Evolutionary conservation across 2,797 vertebrate genomes (phyloP).

Genomic region (Gambelia wislizenii): DNA sequence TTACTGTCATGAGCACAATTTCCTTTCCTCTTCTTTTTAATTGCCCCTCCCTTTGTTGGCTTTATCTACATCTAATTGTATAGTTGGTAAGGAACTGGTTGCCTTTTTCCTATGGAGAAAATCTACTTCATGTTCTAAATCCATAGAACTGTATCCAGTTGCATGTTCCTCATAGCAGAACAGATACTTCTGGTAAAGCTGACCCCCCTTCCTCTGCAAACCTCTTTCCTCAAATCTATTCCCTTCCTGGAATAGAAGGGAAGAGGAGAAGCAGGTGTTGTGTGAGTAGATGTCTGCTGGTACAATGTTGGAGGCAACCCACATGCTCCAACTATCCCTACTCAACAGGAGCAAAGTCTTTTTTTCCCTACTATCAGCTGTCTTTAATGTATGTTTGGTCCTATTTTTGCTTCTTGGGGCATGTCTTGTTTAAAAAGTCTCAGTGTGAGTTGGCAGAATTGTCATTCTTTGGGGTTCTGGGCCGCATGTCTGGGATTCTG

Average conservation of each 20-base stretch:
- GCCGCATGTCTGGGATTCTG: not conserved
- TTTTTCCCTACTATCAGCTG: not conserved
- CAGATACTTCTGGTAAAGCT: not conserved
- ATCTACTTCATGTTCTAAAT: not conserved
- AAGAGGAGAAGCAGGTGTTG: not conserved
- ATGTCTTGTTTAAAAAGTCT: not conserved
- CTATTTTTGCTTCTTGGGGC: not conserved
- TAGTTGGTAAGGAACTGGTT: conserved; percentile 1
- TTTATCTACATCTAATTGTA: not conserved
- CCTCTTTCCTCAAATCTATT: not conserved
- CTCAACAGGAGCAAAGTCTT: not conserved
- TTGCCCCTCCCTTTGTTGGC: not conserved
- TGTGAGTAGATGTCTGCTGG: not conserved
- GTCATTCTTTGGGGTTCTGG: not conserved
- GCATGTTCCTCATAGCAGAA: not conserved
- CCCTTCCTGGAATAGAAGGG: not conserved
- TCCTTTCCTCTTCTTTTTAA: not conserved
- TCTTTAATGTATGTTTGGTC: too few relatives aligned
- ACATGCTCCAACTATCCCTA: not conserved
- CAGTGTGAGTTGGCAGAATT: not conserved
- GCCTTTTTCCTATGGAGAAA: not conserved
- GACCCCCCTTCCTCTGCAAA: too few relatives aligned
- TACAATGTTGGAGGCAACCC: not conserved
- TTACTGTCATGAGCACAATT: conserved; percentile 3
- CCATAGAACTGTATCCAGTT: not conserved